Percentiles rank a stretch among this genome's conserved stretches.
These are phyloP conservation scores for Pantherophis guttatus DNA, from an alignment of 2,113 vertebrate genomes.

Conservation along the genomic window DNA sequence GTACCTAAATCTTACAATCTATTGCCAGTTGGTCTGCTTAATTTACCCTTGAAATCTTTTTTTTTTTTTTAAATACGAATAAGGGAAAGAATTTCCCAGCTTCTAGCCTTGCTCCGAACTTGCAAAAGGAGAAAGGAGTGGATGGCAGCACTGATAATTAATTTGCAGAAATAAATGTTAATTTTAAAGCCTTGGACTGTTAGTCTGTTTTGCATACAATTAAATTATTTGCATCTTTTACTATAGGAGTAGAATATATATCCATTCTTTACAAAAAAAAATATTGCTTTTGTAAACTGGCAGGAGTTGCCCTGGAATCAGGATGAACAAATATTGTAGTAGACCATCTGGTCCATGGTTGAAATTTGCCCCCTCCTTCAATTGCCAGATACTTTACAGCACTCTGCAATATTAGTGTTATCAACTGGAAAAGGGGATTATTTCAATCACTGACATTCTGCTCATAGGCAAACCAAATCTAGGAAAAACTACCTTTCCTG, in stretches of 20 bases:
- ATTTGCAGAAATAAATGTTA: neutral
- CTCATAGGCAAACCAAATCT: conserved; percentile 15
- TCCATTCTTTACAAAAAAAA: neutral
- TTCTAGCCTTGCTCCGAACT: neutral
- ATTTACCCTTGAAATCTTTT: neutral
- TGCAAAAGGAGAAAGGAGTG: neutral
- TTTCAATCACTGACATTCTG: conserved; percentile 17
- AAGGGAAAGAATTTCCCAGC: neutral
- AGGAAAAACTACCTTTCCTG: conserved; percentile 15
- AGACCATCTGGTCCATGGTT: neutral
- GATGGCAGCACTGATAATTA: neutral
- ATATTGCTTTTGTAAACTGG: neutral
- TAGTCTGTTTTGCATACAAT: neutral
- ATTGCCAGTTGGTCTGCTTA: neutral
- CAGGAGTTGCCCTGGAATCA: neutral
- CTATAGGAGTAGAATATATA: neutral
- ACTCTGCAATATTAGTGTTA: neutral
- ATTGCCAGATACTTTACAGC: neutral
- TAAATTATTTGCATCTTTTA: neutral
- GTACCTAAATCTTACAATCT: neutral
- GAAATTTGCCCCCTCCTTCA: neutral
- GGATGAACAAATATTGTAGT: neutral
- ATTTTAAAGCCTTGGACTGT: neutral
- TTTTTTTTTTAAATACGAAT: neutral
- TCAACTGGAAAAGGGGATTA: neutral